These are phyloP conservation scores for Oxyruncus cristatus DNA, from an alignment of 2,113 vertebrate species.

Conservation along the genomic window DNA sequence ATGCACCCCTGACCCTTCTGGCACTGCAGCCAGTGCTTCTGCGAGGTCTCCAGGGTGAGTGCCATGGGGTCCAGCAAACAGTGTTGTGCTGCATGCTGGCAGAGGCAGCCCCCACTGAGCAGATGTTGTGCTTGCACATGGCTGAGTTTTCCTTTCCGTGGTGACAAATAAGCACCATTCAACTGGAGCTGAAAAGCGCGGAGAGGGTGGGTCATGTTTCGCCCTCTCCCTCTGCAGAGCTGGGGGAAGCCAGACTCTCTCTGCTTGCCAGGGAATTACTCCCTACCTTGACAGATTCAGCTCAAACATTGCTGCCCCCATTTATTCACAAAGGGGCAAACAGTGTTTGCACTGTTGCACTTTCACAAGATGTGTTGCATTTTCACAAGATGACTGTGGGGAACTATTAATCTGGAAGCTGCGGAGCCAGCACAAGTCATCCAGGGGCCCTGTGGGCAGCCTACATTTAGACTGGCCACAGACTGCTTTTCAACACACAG, in stretches of 20 bases:
- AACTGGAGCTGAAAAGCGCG: neutral
- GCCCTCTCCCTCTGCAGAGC: neutral
- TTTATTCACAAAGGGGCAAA: neutral
- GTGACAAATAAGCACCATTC: constrained; percentile 32
- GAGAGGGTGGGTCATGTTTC: neutral
- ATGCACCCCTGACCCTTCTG: neutral
- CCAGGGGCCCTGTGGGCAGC: neutral
- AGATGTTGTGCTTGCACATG: constrained; percentile 34
- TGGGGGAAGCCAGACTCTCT: neutral
- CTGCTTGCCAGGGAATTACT: neutral
- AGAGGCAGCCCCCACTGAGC: neutral
- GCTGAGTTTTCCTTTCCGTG: constrained; percentile 30
- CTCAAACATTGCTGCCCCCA: neutral
- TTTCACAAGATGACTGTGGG: neutral
- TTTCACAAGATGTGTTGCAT: neutral
- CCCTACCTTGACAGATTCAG: neutral
- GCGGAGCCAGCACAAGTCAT: neutral
- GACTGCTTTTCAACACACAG: neutral
- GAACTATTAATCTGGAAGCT: neutral
- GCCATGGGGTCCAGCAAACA: neutral
- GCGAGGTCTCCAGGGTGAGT: neutral
- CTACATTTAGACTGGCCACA: neutral
- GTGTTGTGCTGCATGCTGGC: neutral
- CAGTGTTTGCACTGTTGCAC: too few relatives aligned
- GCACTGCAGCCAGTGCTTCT: neutral